Evolutionary conservation across 2,888 invertebrate genomes (phyloP).

Genomic region (Caenorhabditis sinica): DNA sequence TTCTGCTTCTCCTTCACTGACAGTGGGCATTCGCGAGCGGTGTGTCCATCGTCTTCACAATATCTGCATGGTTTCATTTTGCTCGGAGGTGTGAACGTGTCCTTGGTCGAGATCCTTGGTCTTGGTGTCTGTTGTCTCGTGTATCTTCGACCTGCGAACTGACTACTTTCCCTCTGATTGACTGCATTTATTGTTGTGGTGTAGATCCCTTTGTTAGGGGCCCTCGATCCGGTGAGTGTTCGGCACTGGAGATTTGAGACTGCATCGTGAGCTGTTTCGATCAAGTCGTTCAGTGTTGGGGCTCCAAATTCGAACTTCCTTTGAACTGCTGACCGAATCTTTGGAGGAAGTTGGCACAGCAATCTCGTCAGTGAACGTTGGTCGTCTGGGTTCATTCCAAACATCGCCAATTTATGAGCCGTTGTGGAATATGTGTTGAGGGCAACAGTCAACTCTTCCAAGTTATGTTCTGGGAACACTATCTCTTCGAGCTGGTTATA

Average conservation of each 20-base stretch:
- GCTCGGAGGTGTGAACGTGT: too few species aligned
- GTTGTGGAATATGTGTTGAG: background rate
- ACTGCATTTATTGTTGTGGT: too few species aligned
- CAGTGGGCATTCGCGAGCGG: background rate
- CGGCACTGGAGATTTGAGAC: too few species aligned
- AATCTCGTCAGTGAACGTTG: background rate
- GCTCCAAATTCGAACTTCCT: too few species aligned
- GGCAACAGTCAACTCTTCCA: background rate
- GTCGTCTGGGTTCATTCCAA: background rate
- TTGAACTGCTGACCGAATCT: background rate
- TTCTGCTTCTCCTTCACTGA: background rate
- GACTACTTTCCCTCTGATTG: too few species aligned
- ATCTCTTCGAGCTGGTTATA: background rate
- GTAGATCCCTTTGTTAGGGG: too few species aligned
- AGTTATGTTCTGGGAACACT: background rate
- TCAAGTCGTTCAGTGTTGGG: too few species aligned
- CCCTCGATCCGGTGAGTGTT: too few species aligned
- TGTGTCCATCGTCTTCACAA: background rate
- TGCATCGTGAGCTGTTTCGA: too few species aligned
- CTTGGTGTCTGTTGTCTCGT: too few species aligned
- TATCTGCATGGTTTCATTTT: background rate
- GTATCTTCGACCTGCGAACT: too few species aligned
- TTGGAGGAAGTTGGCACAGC: background rate
- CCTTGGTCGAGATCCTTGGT: too few species aligned
- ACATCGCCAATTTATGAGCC: background rate